Conservation (phyloP, 2,797 vertebrate genomes). For the Hippocampus kuda region DNA sequence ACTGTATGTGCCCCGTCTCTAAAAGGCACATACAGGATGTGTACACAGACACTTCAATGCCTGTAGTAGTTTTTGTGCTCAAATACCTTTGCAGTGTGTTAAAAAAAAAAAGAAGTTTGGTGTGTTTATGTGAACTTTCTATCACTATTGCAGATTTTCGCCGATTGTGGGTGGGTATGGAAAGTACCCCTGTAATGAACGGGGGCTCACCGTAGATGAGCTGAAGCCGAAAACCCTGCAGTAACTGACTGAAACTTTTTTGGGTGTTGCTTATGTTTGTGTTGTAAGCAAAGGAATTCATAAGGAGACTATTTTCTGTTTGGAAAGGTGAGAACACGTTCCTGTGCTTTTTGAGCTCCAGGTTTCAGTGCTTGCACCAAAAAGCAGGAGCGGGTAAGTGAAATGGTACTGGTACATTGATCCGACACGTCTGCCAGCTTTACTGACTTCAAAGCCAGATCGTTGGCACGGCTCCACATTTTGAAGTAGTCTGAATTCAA, state of each 20-base stretch:
- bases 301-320: background rate
- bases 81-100: background rate
- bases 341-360: background rate
- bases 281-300: background rate
- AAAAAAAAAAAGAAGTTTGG: too few species aligned
- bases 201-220: background rate
- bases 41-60: background rate
- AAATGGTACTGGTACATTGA: constrained; percentile 36
- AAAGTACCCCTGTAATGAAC: background rate
- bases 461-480: constrained; percentile 36
- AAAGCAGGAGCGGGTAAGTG: background rate
- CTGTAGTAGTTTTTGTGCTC: background rate
- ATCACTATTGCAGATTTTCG: too few species aligned
- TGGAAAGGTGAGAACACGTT: background rate
- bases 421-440: constrained; percentile 47
- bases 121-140: too few species aligned
- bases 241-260: background rate
- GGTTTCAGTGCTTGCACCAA: background rate
- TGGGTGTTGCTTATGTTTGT: background rate
- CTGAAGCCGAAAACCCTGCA: background rate
- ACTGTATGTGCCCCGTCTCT: too few species aligned
- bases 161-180: too few species aligned
- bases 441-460: constrained; percentile 6
- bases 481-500: constrained; percentile 51
- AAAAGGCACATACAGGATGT: too few species aligned